A percentile compares a stretch with the other conserved stretches of the same genome.
phyloP scores from a whole-genome alignment of 2,797 vertebrate species.

The Adelosebastes latens region DNA sequence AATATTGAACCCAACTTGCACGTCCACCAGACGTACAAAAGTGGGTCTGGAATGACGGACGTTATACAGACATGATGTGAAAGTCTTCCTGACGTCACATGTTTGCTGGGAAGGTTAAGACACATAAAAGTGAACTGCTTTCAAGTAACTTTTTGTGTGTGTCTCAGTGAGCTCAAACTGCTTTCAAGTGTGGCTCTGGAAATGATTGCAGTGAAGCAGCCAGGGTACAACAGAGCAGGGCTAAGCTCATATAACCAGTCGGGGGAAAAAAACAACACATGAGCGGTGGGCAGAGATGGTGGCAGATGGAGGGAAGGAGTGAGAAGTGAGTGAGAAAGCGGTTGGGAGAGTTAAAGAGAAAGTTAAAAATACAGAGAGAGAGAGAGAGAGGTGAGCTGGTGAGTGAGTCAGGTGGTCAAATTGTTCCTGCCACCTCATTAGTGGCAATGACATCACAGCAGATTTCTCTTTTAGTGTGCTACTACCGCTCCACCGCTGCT shows the following conservation, averaged over 20 bases:
- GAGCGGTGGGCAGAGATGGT: constrained; percentile 41
- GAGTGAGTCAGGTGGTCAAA: constrained; percentile 72
- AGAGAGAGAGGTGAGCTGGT: constrained; percentile 59
- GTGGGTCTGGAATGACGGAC: no score
- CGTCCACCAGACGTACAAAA: no score
- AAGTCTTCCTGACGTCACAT: no score
- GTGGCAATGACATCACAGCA: constrained; percentile 71
- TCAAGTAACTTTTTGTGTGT: neutral
- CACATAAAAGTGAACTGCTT: neutral
- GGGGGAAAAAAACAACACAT: constrained; percentile 13
- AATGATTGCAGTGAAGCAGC: constrained; percentile 34
- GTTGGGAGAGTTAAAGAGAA: constrained; percentile 44
- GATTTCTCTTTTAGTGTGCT: constrained; percentile 57
- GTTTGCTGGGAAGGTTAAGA: neutral
- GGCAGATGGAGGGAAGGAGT: constrained; percentile 32
- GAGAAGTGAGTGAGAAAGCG: constrained; percentile 40
- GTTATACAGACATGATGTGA: no score
- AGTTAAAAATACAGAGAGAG: constrained; percentile 60
- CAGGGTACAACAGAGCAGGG: constrained; percentile 7
- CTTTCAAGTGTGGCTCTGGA: constrained; percentile 46
- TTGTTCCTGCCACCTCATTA: constrained; percentile 73
- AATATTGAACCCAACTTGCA: no score
- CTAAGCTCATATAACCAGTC: constrained; percentile 32
- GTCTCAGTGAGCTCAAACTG: neutral
- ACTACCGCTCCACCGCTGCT: constrained; percentile 33